phyloP scores from a whole-genome alignment of 2,113 vertebrate species.

The Synchiropus splendidus region DNA sequence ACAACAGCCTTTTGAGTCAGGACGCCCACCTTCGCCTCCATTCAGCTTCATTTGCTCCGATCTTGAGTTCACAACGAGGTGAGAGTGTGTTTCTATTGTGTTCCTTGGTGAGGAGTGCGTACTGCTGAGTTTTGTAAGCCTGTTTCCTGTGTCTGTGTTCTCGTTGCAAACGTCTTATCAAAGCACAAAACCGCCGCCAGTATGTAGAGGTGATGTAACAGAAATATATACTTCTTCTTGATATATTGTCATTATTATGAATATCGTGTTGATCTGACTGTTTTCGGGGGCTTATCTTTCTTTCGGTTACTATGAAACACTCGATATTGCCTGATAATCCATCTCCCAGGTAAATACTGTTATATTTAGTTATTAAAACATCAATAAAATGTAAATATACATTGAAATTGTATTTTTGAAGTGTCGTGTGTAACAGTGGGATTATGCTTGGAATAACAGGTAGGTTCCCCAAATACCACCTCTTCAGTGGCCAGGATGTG shows the following conservation, averaged over 20 bases:
- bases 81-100: conserved; percentile 8
- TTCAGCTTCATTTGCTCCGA: conserved; percentile 26
- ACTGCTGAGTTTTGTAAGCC: conserved; percentile 35
- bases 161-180: conserved; percentile 65
- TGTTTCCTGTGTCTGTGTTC: conserved; percentile 60
- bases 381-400: conserved; percentile 67
- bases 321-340: conserved; percentile 61
- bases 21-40: conserved; percentile 4
- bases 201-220: conserved; percentile 67
- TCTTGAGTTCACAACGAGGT: conserved; percentile 9
- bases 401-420: conserved; percentile 44
- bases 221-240: conserved; percentile 63
- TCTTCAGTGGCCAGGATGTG: too few species aligned
- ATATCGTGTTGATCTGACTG: conserved; percentile 55
- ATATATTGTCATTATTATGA: conserved; percentile 63
- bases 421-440: conserved; percentile 26
- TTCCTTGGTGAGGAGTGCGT: conserved; percentile 8
- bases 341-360: conserved; percentile 58
- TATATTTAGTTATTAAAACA: conserved; percentile 66
- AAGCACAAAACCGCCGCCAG: conserved; percentile 68
- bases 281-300: conserved; percentile 44
- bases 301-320: conserved; percentile 53
- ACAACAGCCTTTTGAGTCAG: conserved; percentile 8
- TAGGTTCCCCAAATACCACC: too few species aligned
- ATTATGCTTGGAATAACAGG: too few species aligned